phyloP scores from a whole-genome alignment of 2,113 vertebrate genomes.

The Erinaceus europaeus region DNA sequence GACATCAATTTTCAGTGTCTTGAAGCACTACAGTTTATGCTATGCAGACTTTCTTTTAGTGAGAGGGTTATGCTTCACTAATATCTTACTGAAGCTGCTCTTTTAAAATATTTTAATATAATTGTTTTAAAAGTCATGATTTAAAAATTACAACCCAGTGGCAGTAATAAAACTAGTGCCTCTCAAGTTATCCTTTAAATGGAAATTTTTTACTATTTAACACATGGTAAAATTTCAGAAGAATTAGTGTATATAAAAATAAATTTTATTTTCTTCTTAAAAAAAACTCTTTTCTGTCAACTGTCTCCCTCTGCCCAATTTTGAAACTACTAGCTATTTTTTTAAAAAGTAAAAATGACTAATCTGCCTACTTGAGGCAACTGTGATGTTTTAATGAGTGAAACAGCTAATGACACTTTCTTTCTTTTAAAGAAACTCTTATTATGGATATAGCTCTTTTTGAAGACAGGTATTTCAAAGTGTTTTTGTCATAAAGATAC shows the following conservation, averaged over 20 bases:
- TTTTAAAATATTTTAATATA: not conserved
- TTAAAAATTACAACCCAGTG: too few relatives aligned
- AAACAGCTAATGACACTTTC: not conserved
- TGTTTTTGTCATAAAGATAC: not conserved
- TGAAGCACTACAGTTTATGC: not conserved
- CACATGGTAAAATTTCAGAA: not conserved
- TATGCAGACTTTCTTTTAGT: not conserved
- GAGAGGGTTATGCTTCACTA: not conserved
- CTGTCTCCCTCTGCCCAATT: not conserved
- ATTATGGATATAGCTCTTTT: not conserved
- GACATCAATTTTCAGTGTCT: not conserved
- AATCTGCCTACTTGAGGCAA: not conserved
- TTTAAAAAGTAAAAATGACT: not conserved
- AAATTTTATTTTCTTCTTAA: not conserved
- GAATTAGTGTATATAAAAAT: not conserved
- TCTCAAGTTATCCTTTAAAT: not conserved
- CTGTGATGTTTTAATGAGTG: not conserved
- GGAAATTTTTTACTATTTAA: not conserved
- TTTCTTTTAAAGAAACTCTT: not conserved
- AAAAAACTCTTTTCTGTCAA: not conserved
- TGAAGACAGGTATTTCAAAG: not conserved
- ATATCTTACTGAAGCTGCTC: not conserved
- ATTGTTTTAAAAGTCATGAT: not conserved
- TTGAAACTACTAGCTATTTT: not conserved
- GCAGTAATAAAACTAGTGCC: not conserved